Conservation (phyloP, 2,888 invertebrate genomes). For the Girardia tigrina region DNA sequence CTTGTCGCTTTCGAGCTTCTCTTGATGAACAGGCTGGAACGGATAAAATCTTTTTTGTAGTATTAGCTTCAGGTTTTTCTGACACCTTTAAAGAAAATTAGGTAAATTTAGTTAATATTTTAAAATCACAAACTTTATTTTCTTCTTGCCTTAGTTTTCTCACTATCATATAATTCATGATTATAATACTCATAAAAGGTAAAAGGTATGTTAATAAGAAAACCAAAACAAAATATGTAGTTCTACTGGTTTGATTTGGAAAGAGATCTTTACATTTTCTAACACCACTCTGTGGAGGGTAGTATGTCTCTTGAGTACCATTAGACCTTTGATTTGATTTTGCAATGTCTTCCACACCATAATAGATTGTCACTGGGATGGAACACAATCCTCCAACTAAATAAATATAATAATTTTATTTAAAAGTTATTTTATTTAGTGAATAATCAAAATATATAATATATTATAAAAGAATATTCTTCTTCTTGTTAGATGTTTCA, state of each 20-base stretch:
- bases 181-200: slow-evolving; percentile 26
- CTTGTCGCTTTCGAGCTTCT: slow-evolving; percentile 9
- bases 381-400: background rate
- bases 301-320: background rate
- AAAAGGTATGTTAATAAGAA: slow-evolving; percentile 17
- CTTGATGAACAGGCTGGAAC: background rate
- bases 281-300: too few species aligned
- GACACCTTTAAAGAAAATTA: background rate
- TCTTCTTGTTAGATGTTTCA: too few species aligned
- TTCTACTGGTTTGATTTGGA: background rate
- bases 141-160: slow-evolving; percentile 21
- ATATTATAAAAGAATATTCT: too few species aligned
- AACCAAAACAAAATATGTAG: background rate
- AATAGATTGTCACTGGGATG: background rate
- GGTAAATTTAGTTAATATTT: too few species aligned
- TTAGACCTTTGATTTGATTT: background rate
- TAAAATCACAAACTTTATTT: background rate
- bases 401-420: too few species aligned
- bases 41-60: background rate
- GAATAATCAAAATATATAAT: too few species aligned
- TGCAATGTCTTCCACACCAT: background rate
- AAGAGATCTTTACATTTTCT: background rate
- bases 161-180: slow-evolving; percentile 28
- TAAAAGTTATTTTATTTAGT: too few species aligned
- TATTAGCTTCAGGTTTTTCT: background rate